Percentiles rank a stretch among this genome's conserved stretches.
These are phyloP conservation scores for Calephelis perditalis DNA, from an alignment of 2,888 invertebrate genomes.

Conservation along the genomic window DNA sequence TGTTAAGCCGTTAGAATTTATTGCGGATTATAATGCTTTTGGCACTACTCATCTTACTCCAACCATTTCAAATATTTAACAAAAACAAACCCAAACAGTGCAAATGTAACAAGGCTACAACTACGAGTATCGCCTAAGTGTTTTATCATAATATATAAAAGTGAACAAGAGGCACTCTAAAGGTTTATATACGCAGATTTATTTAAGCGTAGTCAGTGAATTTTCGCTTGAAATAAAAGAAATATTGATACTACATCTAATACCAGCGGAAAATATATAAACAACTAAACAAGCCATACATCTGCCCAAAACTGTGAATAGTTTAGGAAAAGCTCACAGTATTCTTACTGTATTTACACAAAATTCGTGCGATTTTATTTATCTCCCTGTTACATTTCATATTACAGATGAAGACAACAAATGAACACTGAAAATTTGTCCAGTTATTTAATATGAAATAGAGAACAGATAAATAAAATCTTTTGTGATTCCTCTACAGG, in stretches of 20 bases:
- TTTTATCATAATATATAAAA: conserved; percentile 76
- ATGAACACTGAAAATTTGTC: too few species aligned
- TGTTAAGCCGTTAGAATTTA: conserved; percentile 18
- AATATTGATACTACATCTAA: conserved; percentile 48
- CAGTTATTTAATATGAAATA: too few species aligned
- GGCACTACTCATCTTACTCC: conserved; percentile 64
- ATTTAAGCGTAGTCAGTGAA: conserved; percentile 73
- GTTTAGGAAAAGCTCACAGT: conserved; percentile 14
- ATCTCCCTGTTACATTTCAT: too few species aligned
- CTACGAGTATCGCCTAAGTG: conserved; percentile 61
- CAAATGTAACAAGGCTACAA: conserved; percentile 50
- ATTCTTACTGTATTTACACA: too few species aligned
- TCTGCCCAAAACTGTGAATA: conserved; percentile 19
- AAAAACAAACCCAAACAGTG: conserved; percentile 47
- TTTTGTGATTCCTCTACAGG: too few species aligned
- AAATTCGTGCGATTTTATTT: too few species aligned
- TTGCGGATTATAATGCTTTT: conserved; percentile 36
- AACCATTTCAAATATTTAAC: conserved; percentile 40
- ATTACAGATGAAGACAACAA: too few species aligned
- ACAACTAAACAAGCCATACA: conserved; percentile 23
- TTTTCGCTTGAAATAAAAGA: conserved; percentile 56
- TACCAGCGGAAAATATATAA: conserved; percentile 36
- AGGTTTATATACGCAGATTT: conserved; percentile 74
- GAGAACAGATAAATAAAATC: too few species aligned
- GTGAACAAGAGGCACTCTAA: conserved; percentile 79